Base-by-base conservation (phyloP, 2,113 vertebrate genomes). In the Channa argus region DNA sequence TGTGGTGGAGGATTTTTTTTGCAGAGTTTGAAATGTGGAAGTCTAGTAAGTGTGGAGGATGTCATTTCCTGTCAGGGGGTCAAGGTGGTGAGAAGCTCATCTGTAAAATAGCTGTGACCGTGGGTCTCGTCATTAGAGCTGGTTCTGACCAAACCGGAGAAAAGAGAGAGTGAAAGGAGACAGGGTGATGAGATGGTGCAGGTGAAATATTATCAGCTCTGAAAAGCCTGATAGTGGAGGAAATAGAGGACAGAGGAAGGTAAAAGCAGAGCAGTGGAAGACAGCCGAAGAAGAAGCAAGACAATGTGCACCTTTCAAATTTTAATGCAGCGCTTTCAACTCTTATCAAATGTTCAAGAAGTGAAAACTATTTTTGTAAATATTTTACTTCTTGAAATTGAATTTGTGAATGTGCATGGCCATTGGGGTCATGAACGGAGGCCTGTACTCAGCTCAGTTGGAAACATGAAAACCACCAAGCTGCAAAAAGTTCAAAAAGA, bases 11-110 rank as follows among this genome's bases (percentile, higher is more conserved):
- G 61, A 8, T 36, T 46, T 55, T 4, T 74, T 53, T 66, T 71
- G 67, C 38, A 60, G 41, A 43, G 55, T 34, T 63, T 3, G 34
- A 74, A 54, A 61, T 44, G 34, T n/a, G 75, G 34, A 47, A 10
- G 54, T 24, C 5, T 63, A 8, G 46, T 61, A 71, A 67, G 79
- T 83, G 73, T 70, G 64, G 61, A 83, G 34, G 82, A 79, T 76
- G 59, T 3, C 63, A 59, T 85, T 84, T 75, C 44, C 83, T 74
- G 74, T 64, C 46, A 54, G 39, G 41, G 24, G 70, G 73, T 79
- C 67, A 75, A 64, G 54, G 76, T 73, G 73, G 63, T 2, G 43
- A 63, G 68, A 47, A 56, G 52, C 58, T 72, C 53, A 12, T 33
- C 14, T 8, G 45, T 52, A 51, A 55, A 79, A 37, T 70, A 77